phyloP scores from a whole-genome alignment of 2,888 invertebrate species.

The Pardosa pseudoannulata region DNA sequence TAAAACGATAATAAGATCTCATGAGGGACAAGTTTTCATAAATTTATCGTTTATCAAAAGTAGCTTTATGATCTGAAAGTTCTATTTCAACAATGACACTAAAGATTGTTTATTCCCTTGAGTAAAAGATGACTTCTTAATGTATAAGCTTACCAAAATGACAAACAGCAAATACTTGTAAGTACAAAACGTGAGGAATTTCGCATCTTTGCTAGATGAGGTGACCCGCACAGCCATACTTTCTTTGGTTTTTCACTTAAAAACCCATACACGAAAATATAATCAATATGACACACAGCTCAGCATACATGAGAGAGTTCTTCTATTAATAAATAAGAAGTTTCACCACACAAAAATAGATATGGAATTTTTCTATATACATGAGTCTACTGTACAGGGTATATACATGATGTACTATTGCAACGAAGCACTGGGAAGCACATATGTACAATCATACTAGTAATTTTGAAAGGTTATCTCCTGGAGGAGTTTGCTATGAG shows the following conservation, averaged over 20 bases:
- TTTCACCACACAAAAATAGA: background rate
- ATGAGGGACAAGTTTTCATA: no score
- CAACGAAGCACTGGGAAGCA: conserved; percentile 37
- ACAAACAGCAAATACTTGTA: background rate
- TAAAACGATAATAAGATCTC: no score
- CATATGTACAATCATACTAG: background rate
- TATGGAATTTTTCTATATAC: background rate
- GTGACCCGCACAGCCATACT: background rate
- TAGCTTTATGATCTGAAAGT: no score
- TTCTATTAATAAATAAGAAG: background rate
- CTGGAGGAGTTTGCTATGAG: conserved; percentile 74
- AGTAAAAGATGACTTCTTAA: no score
- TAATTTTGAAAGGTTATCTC: conserved; percentile 32
- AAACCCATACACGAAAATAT: conserved; percentile 34
- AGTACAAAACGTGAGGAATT: background rate
- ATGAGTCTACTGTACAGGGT: conserved; percentile 36
- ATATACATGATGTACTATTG: conserved; percentile 49
- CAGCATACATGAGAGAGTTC: no score
- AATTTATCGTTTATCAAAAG: no score
- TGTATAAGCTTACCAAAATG: no score
- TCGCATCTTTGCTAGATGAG: background rate
- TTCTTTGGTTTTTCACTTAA: conserved; percentile 9
- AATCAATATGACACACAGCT: background rate
- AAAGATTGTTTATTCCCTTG: no score
- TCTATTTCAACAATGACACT: no score